Conservation (phyloP, 2,797 vertebrate species). For the Sebastolobus alascanus region DNA sequence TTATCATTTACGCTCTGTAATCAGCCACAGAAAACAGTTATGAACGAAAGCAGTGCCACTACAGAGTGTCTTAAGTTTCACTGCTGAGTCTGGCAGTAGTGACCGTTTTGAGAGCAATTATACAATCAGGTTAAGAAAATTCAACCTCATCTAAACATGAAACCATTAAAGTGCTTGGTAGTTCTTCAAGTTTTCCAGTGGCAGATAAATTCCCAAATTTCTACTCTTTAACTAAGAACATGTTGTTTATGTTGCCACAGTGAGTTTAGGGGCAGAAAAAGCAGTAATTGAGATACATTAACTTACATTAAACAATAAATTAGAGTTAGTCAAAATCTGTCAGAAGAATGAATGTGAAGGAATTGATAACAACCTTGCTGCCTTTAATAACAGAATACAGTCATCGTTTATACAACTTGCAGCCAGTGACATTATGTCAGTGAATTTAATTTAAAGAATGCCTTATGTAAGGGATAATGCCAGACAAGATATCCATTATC, state of each 20-base stretch:
- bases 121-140: constrained; percentile 11
- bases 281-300: neutral
- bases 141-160: neutral
- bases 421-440: neutral
- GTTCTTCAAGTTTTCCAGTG: neutral
- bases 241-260: neutral
- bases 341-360: neutral
- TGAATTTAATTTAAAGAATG: neutral
- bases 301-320: neutral
- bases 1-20: constrained; percentile 58
- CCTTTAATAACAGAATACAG: neutral
- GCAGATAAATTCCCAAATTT: fast-evolving
- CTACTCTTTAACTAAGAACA: neutral
- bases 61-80: constrained; percentile 55
- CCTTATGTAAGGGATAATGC: neutral
- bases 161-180: neutral
- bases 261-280: neutral
- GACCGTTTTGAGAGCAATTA: constrained; percentile 28
- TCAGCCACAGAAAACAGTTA: constrained; percentile 43
- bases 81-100: constrained; percentile 18
- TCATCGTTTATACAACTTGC: neutral
- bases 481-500: no score
- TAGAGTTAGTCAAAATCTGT: neutral
- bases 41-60: constrained; percentile 44
- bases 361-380: neutral